Percentiles rank a stretch among this genome's conserved stretches.
These are phyloP conservation scores for Athene cunicularia DNA, from an alignment of 2,113 vertebrate genomes.

Conservation along the genomic window DNA sequence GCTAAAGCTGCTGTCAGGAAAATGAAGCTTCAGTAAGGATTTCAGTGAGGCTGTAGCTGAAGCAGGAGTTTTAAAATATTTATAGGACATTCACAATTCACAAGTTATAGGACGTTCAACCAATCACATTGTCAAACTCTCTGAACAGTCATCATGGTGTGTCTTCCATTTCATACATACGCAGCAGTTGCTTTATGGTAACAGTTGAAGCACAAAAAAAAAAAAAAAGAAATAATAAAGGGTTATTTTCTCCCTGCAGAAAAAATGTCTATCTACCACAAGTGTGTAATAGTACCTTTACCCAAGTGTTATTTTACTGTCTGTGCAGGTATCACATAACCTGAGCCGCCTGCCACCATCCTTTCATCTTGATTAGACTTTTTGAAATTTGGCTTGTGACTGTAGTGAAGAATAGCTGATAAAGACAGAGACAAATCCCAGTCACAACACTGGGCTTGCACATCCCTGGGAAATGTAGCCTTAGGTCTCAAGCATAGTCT, in stretches of 20 bases:
- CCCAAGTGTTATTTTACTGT: not conserved
- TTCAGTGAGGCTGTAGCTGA: conserved; percentile 11
- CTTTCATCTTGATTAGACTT: not conserved
- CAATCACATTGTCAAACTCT: not conserved
- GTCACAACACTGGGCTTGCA: not conserved
- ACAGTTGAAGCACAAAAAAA: not conserved
- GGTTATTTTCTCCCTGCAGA: not conserved
- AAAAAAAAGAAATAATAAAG: not conserved
- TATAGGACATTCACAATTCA: conserved; percentile 39
- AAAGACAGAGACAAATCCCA: not conserved
- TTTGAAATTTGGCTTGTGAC: not conserved
- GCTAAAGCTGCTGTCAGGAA: not conserved
- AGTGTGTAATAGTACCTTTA: not conserved
- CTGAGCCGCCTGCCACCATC: not conserved
- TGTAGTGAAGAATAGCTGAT: not conserved
- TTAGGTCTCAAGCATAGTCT: not conserved
- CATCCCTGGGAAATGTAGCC: not conserved
- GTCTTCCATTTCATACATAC: not conserved
- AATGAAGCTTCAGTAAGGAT: conserved; percentile 6
- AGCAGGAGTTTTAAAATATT: conserved; percentile 48
- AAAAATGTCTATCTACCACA: not conserved
- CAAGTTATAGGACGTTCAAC: not conserved
- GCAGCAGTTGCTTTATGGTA: not conserved
- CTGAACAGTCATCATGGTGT: not conserved
- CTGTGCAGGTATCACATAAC: not conserved